Evolutionary conservation across 2,113 vertebrate species (phyloP).

Genomic region (Nyctereutes procyonoides): DNA sequence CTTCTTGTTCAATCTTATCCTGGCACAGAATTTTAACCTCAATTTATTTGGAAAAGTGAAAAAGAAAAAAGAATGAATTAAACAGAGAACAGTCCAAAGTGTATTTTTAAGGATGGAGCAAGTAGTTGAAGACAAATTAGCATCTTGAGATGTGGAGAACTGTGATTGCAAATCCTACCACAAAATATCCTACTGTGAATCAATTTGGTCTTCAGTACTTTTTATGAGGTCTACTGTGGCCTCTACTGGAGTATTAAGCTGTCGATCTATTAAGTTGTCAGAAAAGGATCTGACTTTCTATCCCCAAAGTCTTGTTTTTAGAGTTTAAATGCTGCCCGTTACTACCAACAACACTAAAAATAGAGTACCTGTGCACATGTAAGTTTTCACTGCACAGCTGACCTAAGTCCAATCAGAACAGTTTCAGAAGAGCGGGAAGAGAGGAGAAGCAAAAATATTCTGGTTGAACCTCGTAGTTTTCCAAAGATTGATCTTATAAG

Average conservation of each 20-base stretch:
- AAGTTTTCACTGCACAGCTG: background rate
- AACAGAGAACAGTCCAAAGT: constrained; percentile 13
- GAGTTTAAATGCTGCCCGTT: constrained; percentile 36
- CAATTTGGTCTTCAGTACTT: constrained; percentile 54
- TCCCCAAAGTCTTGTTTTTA: background rate
- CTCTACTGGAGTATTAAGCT: background rate
- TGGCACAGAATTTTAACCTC: constrained; percentile 34
- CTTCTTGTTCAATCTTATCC: constrained; percentile 36
- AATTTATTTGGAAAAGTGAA: background rate
- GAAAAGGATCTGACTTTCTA: constrained; percentile 30
- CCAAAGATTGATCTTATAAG: background rate
- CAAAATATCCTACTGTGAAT: constrained; percentile 55
- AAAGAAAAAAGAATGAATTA: constrained; percentile 33
- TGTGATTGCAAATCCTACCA: background rate
- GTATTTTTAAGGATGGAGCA: constrained; percentile 33
- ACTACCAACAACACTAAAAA: background rate
- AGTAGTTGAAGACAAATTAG: constrained; percentile 54
- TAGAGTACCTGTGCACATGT: constrained; percentile 51
- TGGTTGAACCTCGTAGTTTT: background rate
- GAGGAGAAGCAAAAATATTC: constrained; percentile 13
- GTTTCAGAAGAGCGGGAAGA: constrained; percentile 45
- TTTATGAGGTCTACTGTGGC: background rate
- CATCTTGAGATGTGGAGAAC: constrained; percentile 18
- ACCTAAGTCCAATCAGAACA: constrained; percentile 39
- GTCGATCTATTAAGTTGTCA: constrained; percentile 21